These are phyloP conservation scores for Smittia sp. DNA, from an alignment of 2,888 invertebrate genomes.

Conservation along the genomic window DNA sequence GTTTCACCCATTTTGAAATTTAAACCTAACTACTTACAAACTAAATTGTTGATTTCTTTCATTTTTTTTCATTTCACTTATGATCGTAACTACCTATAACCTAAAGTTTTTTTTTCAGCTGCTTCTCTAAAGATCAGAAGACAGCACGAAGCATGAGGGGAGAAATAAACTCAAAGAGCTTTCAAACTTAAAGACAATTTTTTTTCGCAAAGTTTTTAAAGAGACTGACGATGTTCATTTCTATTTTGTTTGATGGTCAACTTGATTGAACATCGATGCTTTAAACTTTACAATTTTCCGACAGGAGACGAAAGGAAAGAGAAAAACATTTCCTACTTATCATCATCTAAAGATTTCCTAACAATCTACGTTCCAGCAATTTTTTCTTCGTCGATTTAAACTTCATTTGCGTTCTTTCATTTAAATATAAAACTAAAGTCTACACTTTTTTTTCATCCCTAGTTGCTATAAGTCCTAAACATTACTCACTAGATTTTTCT, in stretches of 20 bases:
- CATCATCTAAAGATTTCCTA: background rate
- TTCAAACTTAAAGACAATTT: background rate
- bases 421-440: conserved; percentile 41
- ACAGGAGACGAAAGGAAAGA: conserved; percentile 1
- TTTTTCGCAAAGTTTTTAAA: too few species aligned
- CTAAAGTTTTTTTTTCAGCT: conserved; percentile 8
- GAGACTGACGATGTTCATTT: background rate
- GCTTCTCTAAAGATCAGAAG: background rate
- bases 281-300: too few species aligned
- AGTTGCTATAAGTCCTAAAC: conserved; percentile 39
- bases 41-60: conserved; percentile 39
- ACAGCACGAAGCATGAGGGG: too few species aligned
- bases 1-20: conserved; percentile 27
- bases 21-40: conserved; percentile 41
- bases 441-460: conserved; percentile 32
- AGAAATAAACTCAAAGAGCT: conserved; percentile 1
- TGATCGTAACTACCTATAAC: conserved; percentile 33
- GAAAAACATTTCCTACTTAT: conserved; percentile 15
- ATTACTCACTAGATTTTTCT: conserved; percentile 40
- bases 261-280: too few species aligned
- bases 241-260: background rate
- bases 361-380: background rate
- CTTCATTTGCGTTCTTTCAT: background rate
- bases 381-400: background rate
- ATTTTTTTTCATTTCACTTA: conserved; percentile 19